Percentiles rank a stretch among this genome's conserved stretches.
phyloP scores from a whole-genome alignment of 1,140 invertebrate species.

The Anastrepha obliqua region DNA sequence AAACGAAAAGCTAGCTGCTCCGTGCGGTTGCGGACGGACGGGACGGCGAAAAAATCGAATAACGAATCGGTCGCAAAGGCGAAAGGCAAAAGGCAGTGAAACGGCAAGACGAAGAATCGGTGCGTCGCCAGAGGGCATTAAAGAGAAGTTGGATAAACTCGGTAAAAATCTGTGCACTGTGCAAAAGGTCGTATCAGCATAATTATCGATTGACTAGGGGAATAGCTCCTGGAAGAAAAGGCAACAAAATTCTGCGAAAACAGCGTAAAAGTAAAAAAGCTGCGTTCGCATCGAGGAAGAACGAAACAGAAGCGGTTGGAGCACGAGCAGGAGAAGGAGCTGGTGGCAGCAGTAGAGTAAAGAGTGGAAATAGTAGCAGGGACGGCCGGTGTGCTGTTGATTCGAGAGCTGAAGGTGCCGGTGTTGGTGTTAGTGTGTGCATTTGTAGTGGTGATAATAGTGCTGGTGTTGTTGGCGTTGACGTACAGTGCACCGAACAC shows the following conservation, averaged over 20 bases:
- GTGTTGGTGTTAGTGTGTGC: not conserved
- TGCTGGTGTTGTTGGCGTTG: not conserved
- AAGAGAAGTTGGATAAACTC: constrained; percentile 9
- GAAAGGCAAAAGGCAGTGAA: not conserved
- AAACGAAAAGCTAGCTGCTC: not conserved
- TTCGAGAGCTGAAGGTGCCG: constrained; percentile 1
- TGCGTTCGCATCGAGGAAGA: not conserved
- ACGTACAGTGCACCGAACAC: not conserved
- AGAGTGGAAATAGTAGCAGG: constrained; percentile 6
- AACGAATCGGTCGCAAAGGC: constrained; percentile 22
- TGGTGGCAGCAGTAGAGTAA: not conserved
- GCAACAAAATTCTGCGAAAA: constrained; percentile 55
- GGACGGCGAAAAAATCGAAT: constrained; percentile 37
- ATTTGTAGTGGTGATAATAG: constrained; percentile 18
- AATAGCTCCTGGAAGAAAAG: constrained; percentile 22
- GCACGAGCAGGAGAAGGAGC: not conserved
- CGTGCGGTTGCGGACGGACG: not conserved
- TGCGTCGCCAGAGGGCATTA: constrained; percentile 34
- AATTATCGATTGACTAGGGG: constrained; percentile 20
- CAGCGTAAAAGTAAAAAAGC: constrained; percentile 52
- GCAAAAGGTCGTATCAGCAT: constrained; percentile 3
- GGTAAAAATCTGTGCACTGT: constrained; percentile 36
- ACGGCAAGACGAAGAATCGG: not conserved
- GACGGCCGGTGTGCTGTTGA: constrained; percentile 36
- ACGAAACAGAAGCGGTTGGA: constrained; percentile 24